phyloP scores from a whole-genome alignment of 2,888 invertebrate species.

The Brachylomia viminalis region DNA sequence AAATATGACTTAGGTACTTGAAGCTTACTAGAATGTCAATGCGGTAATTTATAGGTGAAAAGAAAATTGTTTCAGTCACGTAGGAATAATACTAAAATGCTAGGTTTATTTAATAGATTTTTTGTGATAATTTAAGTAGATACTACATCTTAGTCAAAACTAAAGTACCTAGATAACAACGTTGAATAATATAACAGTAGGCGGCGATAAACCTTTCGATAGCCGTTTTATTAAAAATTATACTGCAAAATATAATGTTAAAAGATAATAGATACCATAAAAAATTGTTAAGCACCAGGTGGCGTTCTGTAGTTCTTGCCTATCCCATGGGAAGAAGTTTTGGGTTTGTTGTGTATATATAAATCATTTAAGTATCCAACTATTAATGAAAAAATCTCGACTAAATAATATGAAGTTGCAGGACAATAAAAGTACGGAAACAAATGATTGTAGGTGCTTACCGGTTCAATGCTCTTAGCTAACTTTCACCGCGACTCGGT shows the following conservation, averaged over 20 bases:
- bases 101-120: too few species aligned
- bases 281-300: too few species aligned
- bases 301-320: background rate
- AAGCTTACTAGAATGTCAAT: background rate
- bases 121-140: background rate
- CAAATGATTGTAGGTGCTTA: constrained; percentile 45
- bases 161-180: background rate
- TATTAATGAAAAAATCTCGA: background rate
- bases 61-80: background rate
- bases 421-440: background rate
- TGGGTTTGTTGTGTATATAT: background rate
- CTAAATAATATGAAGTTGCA: background rate
- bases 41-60: background rate
- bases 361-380: background rate
- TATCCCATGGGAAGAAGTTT: background rate
- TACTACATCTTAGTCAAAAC: background rate
- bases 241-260: background rate
- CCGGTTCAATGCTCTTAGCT: constrained; percentile 8
- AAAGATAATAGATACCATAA: background rate
- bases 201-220: background rate
- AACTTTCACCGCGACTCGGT: background rate
- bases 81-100: background rate
- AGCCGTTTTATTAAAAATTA: background rate
- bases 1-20: background rate
- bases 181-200: too few species aligned